Percentiles rank a stretch among this genome's conserved stretches.
These are phyloP conservation scores for Synanthedon vespiformis DNA, from an alignment of 2,888 invertebrate species.

Conservation along the genomic window DNA sequence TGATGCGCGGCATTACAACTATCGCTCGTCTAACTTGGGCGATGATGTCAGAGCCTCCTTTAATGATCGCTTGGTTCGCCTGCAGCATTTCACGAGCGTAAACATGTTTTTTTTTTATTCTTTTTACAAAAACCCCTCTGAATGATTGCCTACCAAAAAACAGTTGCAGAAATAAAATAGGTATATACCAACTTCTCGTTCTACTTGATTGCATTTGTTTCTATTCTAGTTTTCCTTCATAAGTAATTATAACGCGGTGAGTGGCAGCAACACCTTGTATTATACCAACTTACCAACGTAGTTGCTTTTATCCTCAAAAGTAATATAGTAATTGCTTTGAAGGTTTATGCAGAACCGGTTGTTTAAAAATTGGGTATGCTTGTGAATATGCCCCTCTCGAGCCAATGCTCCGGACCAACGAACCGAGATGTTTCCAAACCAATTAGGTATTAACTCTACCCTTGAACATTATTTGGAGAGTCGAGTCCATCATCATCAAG, in stretches of 20 bases:
- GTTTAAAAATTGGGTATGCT: conserved; percentile 49
- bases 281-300: no score
- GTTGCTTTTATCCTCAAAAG: no score
- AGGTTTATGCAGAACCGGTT: conserved; percentile 26
- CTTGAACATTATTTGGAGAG: conserved; percentile 40
- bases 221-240: no score
- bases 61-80: conserved; percentile 40
- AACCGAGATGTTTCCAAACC: conserved; percentile 23
- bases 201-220: no score
- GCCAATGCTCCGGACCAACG: conserved; percentile 17
- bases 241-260: no score
- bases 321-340: no score
- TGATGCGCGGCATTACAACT: conserved; percentile 45
- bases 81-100: conserved; percentile 44
- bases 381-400: conserved; percentile 34
- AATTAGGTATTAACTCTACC: background rate
- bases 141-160: background rate
- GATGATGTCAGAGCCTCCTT: conserved; percentile 64
- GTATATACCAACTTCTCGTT: no score
- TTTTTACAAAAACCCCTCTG: conserved; percentile 6
- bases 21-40: conserved; percentile 46
- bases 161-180: no score
- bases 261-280: no score
- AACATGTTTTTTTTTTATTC: conserved; percentile 27
- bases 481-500: conserved; percentile 42